A percentile compares a stretch with the other conserved stretches of the same genome.
These are phyloP conservation scores for Megalurothrips usitatus DNA, from an alignment of 2,888 invertebrate genomes.

Conservation along the genomic window DNA sequence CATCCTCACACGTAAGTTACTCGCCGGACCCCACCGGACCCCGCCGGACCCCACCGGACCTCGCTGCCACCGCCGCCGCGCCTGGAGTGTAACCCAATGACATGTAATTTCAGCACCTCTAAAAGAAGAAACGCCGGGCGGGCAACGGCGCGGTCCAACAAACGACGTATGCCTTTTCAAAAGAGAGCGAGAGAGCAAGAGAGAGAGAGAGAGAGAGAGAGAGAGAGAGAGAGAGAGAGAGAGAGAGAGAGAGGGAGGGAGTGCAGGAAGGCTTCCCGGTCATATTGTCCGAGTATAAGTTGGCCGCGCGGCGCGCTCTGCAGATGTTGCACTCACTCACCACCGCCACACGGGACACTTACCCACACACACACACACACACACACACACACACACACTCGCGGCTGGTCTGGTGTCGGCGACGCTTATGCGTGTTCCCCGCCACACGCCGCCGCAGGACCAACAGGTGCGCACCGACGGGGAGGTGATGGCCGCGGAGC, in stretches of 20 bases:
- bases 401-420: background rate
- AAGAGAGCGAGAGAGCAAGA: too few relatives aligned
- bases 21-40: background rate
- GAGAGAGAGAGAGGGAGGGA: background rate
- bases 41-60: background rate
- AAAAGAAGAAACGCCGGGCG: background rate
- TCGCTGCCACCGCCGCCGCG: background rate
- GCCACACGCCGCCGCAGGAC: background rate
- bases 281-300: background rate
- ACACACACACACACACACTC: background rate
- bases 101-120: slow-evolving; percentile 1
- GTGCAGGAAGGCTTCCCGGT: background rate
- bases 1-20: too few relatives aligned
- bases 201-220: too few relatives aligned
- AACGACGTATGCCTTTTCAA: too few relatives aligned
- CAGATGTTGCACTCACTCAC: background rate
- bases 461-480: background rate
- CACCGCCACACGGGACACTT: too few relatives aligned
- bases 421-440: background rate
- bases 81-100: background rate
- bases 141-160: background rate
- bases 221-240: too few relatives aligned
- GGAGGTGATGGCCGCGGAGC: background rate
- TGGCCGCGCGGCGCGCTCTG: background rate
- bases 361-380: background rate